Conservation (phyloP, 2,113 vertebrate species). For the Gnathonemus longibarbis region DNA sequence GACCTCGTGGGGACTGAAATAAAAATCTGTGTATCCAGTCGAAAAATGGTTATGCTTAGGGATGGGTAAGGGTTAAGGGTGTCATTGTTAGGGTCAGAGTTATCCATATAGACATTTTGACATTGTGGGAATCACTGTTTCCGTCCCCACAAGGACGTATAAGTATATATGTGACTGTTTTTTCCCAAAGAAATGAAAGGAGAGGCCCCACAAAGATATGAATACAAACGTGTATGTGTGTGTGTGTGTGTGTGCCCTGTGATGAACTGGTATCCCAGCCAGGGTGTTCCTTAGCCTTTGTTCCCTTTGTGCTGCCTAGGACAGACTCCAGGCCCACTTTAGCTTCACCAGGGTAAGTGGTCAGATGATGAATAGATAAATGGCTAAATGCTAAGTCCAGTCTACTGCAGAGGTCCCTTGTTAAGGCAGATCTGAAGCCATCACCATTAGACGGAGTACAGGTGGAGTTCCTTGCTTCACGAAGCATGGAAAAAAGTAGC, state of each 20-base stretch:
- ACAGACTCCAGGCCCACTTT: background rate
- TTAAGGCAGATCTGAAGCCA: background rate
- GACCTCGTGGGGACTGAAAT: too few relatives aligned
- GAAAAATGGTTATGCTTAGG: too few relatives aligned
- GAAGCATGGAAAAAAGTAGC: background rate
- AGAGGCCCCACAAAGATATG: background rate
- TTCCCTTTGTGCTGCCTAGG: background rate
- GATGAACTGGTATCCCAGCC: background rate
- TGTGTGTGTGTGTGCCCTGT: background rate
- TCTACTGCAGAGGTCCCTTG: background rate
- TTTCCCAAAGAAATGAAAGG: background rate
- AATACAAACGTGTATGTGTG: too few relatives aligned
- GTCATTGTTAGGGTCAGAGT: too few relatives aligned
- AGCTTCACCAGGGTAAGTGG: background rate
- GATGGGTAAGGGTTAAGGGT: too few relatives aligned
- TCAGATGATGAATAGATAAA: background rate
- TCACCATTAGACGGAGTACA: background rate
- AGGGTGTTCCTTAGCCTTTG: background rate
- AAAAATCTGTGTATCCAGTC: too few relatives aligned
- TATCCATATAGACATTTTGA: too few relatives aligned
- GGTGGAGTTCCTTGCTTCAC: background rate
- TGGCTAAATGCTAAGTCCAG: background rate
- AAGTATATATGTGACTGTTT: too few relatives aligned
- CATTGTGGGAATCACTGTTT: too few relatives aligned
- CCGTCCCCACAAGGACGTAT: too few relatives aligned